Evolutionary conservation across 2,113 vertebrate genomes (phyloP).

Genomic region (Neotoma lepida): DNA sequence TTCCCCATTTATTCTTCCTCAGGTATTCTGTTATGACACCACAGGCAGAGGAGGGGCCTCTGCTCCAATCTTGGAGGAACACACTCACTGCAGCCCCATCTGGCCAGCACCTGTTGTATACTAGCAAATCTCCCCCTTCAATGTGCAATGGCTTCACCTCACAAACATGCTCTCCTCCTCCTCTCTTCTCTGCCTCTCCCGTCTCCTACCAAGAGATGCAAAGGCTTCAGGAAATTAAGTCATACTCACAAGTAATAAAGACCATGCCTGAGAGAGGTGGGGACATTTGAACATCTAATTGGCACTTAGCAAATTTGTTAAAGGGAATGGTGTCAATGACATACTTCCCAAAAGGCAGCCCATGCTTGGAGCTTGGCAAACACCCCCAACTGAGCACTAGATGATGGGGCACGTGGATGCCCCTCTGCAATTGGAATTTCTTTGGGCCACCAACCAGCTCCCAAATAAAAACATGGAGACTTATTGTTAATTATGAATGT

Average conservation of each 20-base stretch:
- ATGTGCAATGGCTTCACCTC: too few species aligned
- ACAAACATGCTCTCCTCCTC: background rate
- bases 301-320: conserved; percentile 71
- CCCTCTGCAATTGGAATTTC: background rate
- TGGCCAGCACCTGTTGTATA: background rate
- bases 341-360: background rate
- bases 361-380: too few species aligned
- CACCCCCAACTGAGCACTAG: background rate
- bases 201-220: background rate
- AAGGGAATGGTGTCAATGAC: conserved; percentile 64
- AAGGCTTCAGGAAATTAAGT: background rate
- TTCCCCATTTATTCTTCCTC: background rate
- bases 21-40: background rate
- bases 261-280: background rate
- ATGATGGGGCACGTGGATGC: background rate
- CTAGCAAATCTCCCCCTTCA: background rate
- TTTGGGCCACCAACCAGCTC: too few species aligned
- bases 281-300: conserved; percentile 42
- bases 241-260: background rate
- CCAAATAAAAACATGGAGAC: too few species aligned
- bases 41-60: background rate
- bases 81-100: background rate
- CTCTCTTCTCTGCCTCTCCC: background rate
- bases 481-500: too few species aligned
- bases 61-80: background rate